phyloP scores from a whole-genome alignment of 2,113 vertebrate genomes.

The Bubo scandiacus region DNA sequence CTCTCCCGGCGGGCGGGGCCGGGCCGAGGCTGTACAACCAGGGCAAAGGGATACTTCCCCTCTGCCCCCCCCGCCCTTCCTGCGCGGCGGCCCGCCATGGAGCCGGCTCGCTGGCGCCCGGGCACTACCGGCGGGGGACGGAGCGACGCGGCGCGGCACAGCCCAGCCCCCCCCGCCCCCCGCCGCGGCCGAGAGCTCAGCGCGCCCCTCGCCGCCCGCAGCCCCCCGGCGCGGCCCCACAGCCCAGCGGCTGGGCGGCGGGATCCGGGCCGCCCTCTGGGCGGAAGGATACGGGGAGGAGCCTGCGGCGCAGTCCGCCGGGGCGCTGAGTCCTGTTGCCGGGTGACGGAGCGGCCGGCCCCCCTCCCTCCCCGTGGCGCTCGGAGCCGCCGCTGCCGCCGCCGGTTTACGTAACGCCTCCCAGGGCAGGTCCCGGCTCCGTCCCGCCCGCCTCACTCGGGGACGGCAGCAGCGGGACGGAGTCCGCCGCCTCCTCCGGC shows the following conservation, averaged over 20 bases:
- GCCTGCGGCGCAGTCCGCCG: slow-evolving; percentile 23
- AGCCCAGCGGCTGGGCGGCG: neutral
- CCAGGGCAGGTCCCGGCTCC: slow-evolving; percentile 61
- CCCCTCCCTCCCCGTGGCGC: slow-evolving; percentile 64
- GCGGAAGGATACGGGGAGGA: slow-evolving; percentile 74
- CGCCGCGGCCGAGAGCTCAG: rapidly evolving
- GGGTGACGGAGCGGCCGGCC: slow-evolving; percentile 58
- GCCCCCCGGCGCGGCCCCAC: rapidly evolving
- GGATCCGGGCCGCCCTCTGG: neutral
- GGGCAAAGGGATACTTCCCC: neutral
- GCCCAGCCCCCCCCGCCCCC: rapidly evolving
- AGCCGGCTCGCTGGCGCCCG: neutral
- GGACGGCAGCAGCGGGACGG: slow-evolving; percentile 58
- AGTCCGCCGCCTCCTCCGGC: slow-evolving; percentile 46
- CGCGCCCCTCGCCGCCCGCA: rapidly evolving
- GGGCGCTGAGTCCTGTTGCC: slow-evolving; percentile 70
- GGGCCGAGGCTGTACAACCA: neutral
- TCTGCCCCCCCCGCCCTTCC: neutral
- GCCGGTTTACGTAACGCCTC: slow-evolving; percentile 78
- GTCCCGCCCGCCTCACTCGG: slow-evolving; percentile 70
- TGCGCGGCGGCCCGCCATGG: neutral
- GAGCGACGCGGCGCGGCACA: rapidly evolving
- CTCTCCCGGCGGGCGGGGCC: neutral
- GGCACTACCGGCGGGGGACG: neutral
- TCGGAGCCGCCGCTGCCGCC: slow-evolving; percentile 53